Percentiles rank a stretch among this genome's conserved stretches.
Evolutionary conservation across 2,113 vertebrate species (phyloP).

Genomic region (Equus przewalskii): DNA sequence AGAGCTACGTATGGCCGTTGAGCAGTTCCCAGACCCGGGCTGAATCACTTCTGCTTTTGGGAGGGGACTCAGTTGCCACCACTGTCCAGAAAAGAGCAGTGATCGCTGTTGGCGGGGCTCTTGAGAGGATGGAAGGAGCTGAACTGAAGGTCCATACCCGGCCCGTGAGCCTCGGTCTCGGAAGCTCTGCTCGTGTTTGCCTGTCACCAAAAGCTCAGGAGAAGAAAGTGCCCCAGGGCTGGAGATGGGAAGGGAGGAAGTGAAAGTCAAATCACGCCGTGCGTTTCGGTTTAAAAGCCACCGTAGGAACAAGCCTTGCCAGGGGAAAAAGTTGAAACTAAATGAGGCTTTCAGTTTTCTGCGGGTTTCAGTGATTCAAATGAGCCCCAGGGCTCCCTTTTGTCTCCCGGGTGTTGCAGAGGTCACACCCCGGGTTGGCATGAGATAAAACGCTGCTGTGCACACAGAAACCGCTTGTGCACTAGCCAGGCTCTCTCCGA

Average conservation of each 20-base stretch:
- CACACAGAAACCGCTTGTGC: background rate
- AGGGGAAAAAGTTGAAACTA: slow-evolving; percentile 43
- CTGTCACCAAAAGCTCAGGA: slow-evolving; percentile 12
- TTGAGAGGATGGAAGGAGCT: background rate
- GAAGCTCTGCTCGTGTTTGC: background rate
- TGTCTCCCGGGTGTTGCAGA: background rate
- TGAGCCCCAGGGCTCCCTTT: background rate
- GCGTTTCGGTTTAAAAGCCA: slow-evolving; percentile 38
- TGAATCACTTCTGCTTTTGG: background rate
- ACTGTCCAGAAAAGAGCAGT: background rate
- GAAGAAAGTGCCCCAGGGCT: background rate
- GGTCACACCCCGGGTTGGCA: background rate
- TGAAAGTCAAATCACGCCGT: slow-evolving; percentile 43
- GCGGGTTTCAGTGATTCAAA: slow-evolving; percentile 36
- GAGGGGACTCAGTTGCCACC: background rate
- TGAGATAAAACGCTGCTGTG: background rate
- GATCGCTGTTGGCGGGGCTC: background rate
- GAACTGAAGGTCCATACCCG: background rate
- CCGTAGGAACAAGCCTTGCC: background rate
- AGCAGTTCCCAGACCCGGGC: background rate
- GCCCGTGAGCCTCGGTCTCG: background rate
- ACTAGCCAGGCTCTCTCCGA: background rate
- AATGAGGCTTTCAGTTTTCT: slow-evolving; percentile 54
- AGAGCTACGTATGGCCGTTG: background rate
- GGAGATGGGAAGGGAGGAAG: background rate